Percentiles rank a stretch among this genome's conserved stretches.
Conservation (phyloP, 2,797 vertebrate species). For the Pipistrellus pipistrellus region DNA sequence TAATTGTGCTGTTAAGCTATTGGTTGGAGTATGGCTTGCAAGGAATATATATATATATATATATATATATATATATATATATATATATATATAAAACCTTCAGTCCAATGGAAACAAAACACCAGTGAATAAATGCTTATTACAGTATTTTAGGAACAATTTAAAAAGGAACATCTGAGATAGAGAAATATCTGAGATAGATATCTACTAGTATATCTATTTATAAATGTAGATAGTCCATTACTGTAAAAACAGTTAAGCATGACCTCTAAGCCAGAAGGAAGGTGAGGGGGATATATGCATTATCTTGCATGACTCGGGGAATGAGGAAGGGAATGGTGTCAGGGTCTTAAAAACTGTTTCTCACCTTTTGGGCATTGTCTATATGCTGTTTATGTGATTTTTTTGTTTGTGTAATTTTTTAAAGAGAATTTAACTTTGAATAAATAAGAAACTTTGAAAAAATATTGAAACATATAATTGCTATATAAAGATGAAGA, state of each 20-base stretch:
- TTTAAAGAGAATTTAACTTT: not conserved
- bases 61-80: not conserved
- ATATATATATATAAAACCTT: not conserved
- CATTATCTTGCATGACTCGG: not conserved
- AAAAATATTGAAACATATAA: not conserved
- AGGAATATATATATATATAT: not conserved
- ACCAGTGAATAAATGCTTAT: not conserved
- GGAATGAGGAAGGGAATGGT: not conserved
- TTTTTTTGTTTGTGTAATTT: constrained; percentile 11
- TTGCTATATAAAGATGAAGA: not conserved
- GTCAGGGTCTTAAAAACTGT: not conserved
- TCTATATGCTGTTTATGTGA: not conserved
- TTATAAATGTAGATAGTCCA: not conserved
- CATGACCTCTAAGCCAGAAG: not conserved
- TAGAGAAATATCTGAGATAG: not conserved
- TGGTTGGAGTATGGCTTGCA: not conserved
- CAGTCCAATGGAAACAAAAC: not conserved
- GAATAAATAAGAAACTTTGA: not conserved
- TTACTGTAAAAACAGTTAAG: not conserved
- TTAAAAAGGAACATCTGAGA: not conserved
- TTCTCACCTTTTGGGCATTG: not conserved
- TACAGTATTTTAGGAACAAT: not conserved
- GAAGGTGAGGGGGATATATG: not conserved
- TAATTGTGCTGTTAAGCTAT: not conserved
- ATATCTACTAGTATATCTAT: too few species aligned